These are phyloP conservation scores for Drosophila lacteicornis DNA, from an alignment of 1,140 invertebrate genomes.

Conservation along the genomic window DNA sequence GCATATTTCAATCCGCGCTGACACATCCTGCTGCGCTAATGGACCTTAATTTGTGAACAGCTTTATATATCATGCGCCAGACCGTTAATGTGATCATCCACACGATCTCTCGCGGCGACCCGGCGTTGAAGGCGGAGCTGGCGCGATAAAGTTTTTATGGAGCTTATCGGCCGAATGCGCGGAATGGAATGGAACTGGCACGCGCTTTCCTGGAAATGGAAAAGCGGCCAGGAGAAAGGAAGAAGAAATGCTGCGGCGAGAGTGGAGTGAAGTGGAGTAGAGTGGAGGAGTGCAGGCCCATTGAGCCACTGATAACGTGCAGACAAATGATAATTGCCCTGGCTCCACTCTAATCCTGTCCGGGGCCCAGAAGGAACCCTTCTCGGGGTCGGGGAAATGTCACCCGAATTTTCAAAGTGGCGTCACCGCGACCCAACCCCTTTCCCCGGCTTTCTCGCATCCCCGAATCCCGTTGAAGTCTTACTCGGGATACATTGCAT, in stretches of 20 bases:
- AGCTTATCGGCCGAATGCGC: conserved; percentile 59
- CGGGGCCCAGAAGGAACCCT: conserved; percentile 1
- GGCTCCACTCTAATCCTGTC: conserved; percentile 75
- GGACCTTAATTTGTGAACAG: conserved; percentile 84
- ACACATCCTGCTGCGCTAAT: conserved; percentile 83
- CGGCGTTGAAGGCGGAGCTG: conserved; percentile 17
- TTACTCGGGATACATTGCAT: conserved; percentile 58
- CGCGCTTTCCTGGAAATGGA: conserved; percentile 73
- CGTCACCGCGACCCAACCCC: conserved; percentile 63
- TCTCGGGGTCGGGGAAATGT: conserved; percentile 49
- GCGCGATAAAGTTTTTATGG: conserved; percentile 75
- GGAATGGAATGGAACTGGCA: conserved; percentile 59
- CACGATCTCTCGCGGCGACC: conserved; percentile 60
- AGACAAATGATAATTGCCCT: conserved; percentile 81
- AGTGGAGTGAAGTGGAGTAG: not conserved
- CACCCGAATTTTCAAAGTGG: conserved; percentile 74
- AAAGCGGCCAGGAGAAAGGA: conserved; percentile 27
- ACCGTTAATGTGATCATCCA: conserved; percentile 83
- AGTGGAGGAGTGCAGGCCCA: conserved; percentile 6
- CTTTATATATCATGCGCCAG: conserved; percentile 81
- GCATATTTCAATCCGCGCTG: conserved; percentile 81
- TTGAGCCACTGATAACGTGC: conserved; percentile 56
- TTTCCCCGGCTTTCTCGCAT: conserved; percentile 39
- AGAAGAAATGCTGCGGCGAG: not conserved
- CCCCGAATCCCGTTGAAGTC: conserved; percentile 33